phyloP scores from a whole-genome alignment of 2,888 invertebrate genomes.

The Lithosia quadra region DNA sequence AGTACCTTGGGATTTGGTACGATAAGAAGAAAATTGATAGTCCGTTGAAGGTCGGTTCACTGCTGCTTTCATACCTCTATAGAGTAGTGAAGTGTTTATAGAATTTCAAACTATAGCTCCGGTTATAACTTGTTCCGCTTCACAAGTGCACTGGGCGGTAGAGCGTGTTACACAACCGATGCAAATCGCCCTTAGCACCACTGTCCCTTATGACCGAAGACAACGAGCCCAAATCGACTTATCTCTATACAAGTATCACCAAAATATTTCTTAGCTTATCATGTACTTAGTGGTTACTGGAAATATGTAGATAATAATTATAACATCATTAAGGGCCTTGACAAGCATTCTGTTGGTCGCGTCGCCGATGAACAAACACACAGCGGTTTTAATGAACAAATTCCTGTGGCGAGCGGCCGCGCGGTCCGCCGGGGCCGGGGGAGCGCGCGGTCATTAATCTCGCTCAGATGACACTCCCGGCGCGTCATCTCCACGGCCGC shows the following conservation, averaged over 20 bases:
- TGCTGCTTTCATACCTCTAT: too few relatives aligned
- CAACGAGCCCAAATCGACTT: too few relatives aligned
- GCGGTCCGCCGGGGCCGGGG: neutral
- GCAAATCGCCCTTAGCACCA: too few relatives aligned
- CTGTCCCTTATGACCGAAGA: too few relatives aligned
- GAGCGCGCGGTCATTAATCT: neutral
- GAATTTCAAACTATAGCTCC: too few relatives aligned
- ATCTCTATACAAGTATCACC: neutral
- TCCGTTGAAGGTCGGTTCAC: too few relatives aligned
- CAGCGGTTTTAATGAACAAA: slow-evolving; percentile 2
- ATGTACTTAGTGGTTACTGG: neutral
- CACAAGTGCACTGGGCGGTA: too few relatives aligned
- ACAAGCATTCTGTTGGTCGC: neutral
- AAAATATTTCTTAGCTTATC: neutral
- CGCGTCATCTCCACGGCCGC: neutral
- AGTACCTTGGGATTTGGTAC: too few relatives aligned
- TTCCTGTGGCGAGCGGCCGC: neutral
- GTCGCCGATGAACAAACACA: slow-evolving; percentile 12
- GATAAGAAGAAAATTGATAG: too few relatives aligned
- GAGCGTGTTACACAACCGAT: too few relatives aligned
- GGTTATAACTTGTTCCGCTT: too few relatives aligned
- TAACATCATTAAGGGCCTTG: neutral
- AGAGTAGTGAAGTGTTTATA: too few relatives aligned
- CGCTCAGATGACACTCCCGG: neutral
- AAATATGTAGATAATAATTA: neutral